Conservation (phyloP, 2,797 vertebrate genomes). For the Coccyzus lansbergi region DNA sequence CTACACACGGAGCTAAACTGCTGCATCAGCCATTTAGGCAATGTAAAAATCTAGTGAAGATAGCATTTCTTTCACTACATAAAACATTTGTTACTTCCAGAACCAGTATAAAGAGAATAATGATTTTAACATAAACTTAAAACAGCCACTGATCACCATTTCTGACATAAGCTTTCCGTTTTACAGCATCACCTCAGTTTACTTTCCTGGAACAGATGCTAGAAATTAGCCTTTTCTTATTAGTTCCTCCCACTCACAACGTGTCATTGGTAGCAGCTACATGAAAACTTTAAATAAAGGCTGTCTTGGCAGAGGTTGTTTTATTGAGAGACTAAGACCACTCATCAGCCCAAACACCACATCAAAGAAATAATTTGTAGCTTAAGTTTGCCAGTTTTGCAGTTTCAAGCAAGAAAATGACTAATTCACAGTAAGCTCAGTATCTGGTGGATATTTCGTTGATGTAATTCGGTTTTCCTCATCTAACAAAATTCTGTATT, state of each 20-base stretch:
- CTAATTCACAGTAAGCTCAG: background rate
- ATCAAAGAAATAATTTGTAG: background rate
- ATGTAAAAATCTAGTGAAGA: background rate
- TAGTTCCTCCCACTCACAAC: background rate
- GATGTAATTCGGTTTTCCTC: background rate
- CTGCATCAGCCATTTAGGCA: background rate
- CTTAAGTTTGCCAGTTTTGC: background rate
- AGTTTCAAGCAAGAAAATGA: background rate
- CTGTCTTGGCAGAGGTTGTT: background rate
- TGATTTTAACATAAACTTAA: background rate
- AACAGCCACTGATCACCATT: background rate
- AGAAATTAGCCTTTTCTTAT: background rate
- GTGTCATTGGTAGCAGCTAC: background rate
- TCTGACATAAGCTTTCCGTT: background rate
- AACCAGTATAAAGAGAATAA: background rate
- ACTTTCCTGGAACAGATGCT: background rate
- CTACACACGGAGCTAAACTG: background rate
- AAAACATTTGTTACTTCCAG: background rate
- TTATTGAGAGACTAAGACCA: background rate
- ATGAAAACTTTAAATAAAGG: background rate
- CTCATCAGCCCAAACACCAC: background rate
- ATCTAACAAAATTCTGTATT: background rate
- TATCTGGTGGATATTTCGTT: background rate
- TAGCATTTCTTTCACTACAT: background rate
- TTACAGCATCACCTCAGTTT: background rate